A percentile compares a stretch with the other conserved stretches of the same genome.
phyloP scores from a whole-genome alignment of 2,888 invertebrate genomes.

The Cheilosia vernalis region DNA sequence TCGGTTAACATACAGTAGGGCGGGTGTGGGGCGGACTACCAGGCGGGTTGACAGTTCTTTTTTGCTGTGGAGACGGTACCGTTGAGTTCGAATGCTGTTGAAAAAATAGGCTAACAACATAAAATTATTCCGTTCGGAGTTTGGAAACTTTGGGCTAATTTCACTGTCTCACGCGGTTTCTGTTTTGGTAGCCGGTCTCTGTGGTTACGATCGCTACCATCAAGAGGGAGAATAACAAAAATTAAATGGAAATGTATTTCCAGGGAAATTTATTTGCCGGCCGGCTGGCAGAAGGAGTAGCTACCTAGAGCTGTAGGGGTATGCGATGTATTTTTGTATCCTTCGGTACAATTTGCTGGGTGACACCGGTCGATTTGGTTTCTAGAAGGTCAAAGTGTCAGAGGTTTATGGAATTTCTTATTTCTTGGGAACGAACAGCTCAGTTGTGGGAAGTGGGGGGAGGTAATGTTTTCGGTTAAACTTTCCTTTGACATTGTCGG shows the following conservation, averaged over 20 bases:
- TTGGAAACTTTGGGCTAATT: conserved; percentile 61
- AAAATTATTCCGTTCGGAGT: conserved; percentile 45
- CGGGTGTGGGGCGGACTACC: neutral
- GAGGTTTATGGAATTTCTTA: conserved; percentile 8
- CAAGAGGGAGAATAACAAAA: neutral
- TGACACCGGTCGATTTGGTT: conserved; percentile 62
- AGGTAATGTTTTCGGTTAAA: neutral
- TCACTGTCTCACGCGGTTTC: conserved; percentile 58
- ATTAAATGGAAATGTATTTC: conserved; percentile 44
- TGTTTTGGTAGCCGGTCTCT: conserved; percentile 55
- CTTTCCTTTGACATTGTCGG: neutral
- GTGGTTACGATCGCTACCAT: conserved; percentile 26
- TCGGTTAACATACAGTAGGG: conserved; percentile 29
- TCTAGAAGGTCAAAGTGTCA: conserved; percentile 64
- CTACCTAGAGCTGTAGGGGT: neutral
- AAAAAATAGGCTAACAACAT: conserved; percentile 40
- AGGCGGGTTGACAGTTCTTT: conserved; percentile 2
- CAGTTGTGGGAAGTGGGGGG: neutral
- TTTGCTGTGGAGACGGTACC: conserved; percentile 1
- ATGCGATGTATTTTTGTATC: conserved; percentile 11
- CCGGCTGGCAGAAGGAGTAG: neutral
- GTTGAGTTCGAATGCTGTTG: neutral
- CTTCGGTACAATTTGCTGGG: conserved; percentile 50
- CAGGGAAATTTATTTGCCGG: conserved; percentile 50
- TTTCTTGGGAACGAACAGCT: neutral